Percentiles rank a stretch among this genome's conserved stretches.
Conservation (phyloP, 1,140 invertebrate species). For the Hirudo medicinalis region DNA sequence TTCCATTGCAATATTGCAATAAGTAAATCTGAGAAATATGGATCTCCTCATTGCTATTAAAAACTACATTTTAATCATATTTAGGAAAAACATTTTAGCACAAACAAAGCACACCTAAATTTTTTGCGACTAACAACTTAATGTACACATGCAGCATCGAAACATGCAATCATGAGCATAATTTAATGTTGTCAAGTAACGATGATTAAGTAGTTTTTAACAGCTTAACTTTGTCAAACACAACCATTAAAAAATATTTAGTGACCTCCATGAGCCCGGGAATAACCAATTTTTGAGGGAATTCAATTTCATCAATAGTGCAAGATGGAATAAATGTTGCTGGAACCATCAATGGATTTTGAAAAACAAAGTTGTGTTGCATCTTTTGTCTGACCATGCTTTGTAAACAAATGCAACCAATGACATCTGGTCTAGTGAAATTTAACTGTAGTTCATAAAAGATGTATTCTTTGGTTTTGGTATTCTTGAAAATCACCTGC, state of each 20-base stretch:
- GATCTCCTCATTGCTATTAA: too few relatives aligned
- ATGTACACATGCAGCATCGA: too few relatives aligned
- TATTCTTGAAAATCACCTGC: conserved; percentile 39
- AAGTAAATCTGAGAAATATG: too few relatives aligned
- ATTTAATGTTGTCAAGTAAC: too few relatives aligned
- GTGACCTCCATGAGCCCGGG: conserved; percentile 33
- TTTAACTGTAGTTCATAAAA: conserved; percentile 38
- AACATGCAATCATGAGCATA: too few relatives aligned
- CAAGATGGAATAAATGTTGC: conserved; percentile 33
- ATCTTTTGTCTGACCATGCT: conserved; percentile 38
- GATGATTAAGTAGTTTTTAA: too few relatives aligned
- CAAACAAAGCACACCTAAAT: too few relatives aligned
- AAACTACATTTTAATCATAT: too few relatives aligned
- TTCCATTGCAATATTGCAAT: too few relatives aligned
- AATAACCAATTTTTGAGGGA: conserved; percentile 33
- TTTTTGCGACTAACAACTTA: too few relatives aligned
- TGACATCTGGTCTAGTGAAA: conserved; percentile 33
- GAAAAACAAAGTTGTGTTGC: conserved; percentile 32
- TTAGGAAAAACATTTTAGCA: too few relatives aligned
- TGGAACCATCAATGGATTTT: conserved; percentile 35
- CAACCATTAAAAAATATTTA: conserved; percentile 18
- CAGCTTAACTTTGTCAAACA: too few relatives aligned
- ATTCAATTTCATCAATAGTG: conserved; percentile 33
- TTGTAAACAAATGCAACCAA: conserved; percentile 33
- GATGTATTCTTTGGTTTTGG: conserved; percentile 37